Base-by-base conservation (phyloP, 2,888 invertebrate species). In the Steinernema scapterisci region DNA sequence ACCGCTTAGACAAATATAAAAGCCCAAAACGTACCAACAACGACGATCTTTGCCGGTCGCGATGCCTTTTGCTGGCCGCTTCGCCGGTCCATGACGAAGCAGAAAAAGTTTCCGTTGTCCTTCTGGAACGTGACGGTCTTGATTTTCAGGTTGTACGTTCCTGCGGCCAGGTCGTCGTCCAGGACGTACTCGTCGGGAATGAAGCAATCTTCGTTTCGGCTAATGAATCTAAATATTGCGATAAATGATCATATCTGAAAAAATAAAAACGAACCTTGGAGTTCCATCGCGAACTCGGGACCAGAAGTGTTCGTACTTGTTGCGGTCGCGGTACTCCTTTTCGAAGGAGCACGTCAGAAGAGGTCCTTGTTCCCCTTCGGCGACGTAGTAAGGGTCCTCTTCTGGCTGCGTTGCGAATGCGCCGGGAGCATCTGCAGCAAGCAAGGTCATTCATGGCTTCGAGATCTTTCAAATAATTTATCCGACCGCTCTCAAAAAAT, bases 71-170 rank as follows among this genome's bases (percentile, higher is more conserved):
- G 87, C 6, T 82, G 80, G 9, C 88, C 87, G 91, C 92, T 78
- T 3, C 38, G 38, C 92, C 94, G 86, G 93, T 92, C 85, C 92
- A 92, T 89, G 46, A 89, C 83, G 74, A 85, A 85, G 79, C 95
- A 96, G 90, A 94, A 94, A 90, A 94, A 95, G 25, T 76, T 73
- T 73, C 94, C 95, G 89, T 95, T 95, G 90, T 94, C 95, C 23
- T 93, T 91, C 88, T 92, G 93, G 90, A 95, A 95, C 72, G 93
- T 93, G 70, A 95, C 94, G 88, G 93, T 94, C 80, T 92, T 91
- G 86, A 96, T 94, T 88, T 93, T 91, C 85, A 96, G 91, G 89
- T 95, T 95, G 90, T 95, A 96, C 48, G 92, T 91, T 76, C 95
- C 95, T 78, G 80, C 75, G 46, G 73, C 56, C 9, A 76, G 70